Evolutionary conservation across 2,888 invertebrate genomes (phyloP), one percentile per base, ranked within the genome.

Genomic region (Muscina levida): DNA sequence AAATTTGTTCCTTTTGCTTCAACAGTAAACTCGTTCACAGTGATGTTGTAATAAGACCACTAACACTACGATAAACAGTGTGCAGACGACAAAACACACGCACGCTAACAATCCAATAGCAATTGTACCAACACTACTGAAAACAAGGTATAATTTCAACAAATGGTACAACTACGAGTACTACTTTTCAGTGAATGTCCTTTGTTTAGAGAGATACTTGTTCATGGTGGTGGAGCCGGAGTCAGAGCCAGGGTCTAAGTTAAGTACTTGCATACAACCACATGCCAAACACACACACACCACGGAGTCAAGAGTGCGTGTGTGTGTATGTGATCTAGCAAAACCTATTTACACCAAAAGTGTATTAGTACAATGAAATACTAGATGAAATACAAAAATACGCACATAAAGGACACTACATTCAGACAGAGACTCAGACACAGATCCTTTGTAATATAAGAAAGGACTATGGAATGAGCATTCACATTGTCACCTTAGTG

Each of bases 31-130:
- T 68, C 8, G 11, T 42, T 62, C 22, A 42, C 62, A 62, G 22
- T 37, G 19, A 42, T 62, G 51, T 24, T 72, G 24, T 44, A 62
- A 62, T 53, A 59, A 24, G 72, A 77, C 77, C 72, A 68, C 77
- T 37, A 68, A 77, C 39, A 57, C 17, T 37, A 19, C 13, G 8
- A 77, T 44, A 13, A 5, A 51, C 51, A 10, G 8, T 46, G 1
- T 1, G 46, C 4, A 19, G 22, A 1, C 31, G 31, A 31, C 31
- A 31, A 31, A 31, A 31, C 31, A 31, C 3, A 31, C 31, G 31
- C 31, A 31, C 31, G n/a, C n/a, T 31, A 3, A 31, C 31, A 3
- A 3, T 31, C 31, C 4, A 31, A 31, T 8, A 31, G n/a, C 39
- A 42, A 37, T 62, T 22, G 10, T 39, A 42, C 31, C 57, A 57